Conservation (phyloP, 2,888 invertebrate genomes). For the Tipula helvola region DNA sequence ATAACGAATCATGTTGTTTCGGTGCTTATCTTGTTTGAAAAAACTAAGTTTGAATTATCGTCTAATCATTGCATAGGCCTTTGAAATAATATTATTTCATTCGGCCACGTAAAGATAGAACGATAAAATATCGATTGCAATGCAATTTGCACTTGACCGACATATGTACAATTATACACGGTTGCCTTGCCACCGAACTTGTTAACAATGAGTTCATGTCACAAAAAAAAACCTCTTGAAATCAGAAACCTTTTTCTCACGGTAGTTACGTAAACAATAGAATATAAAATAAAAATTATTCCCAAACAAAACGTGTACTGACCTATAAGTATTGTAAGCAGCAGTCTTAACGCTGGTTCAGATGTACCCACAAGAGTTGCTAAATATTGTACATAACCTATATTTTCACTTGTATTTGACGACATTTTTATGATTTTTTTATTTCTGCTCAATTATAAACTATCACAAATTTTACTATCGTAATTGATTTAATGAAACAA, state of each 20-base stretch:
- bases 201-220: background rate
- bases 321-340: conserved; percentile 50
- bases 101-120: background rate
- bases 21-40: no score
- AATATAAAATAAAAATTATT: background rate
- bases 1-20: no score
- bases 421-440: background rate
- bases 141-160: background rate
- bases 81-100: no score
- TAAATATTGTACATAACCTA: conserved; percentile 22
- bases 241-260: background rate
- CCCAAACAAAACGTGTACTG: conserved; percentile 26
- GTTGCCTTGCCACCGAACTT: background rate
- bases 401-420: background rate
- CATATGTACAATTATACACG: background rate
- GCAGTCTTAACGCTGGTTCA: conserved; percentile 50
- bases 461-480: background rate
- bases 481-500: background rate
- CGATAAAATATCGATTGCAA: background rate
- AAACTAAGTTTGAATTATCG: no score
- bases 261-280: background rate
- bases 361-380: conserved; percentile 44
- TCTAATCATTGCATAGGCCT: no score
- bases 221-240: background rate
- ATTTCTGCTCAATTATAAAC: background rate